phyloP scores from a whole-genome alignment of 2,113 vertebrate genomes.

The Xiphophorus maculatus region DNA sequence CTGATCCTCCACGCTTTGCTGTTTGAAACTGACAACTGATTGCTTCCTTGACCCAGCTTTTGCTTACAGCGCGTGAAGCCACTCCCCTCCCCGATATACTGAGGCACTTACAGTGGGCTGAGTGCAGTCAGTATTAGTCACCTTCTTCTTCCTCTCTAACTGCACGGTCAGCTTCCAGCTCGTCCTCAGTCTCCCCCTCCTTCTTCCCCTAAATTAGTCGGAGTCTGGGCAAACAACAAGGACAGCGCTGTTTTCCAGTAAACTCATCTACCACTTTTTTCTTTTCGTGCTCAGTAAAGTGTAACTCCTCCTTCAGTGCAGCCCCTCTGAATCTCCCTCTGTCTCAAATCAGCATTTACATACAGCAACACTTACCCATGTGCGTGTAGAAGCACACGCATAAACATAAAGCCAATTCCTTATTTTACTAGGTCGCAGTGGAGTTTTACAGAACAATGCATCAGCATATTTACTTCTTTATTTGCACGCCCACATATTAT shows the following conservation, averaged over 20 bases:
- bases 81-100: constrained; percentile 39
- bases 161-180: constrained; percentile 66
- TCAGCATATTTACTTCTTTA: constrained; percentile 51
- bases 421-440: constrained; percentile 5
- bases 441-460: constrained; percentile 15
- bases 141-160: constrained; percentile 51
- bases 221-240: constrained; percentile 70
- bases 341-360: constrained; percentile 22
- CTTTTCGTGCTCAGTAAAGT: neutral
- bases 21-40: constrained; percentile 10
- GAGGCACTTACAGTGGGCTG: constrained; percentile 46
- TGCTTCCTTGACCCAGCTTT: constrained; percentile 20
- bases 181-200: constrained; percentile 54
- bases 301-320: constrained; percentile 39
- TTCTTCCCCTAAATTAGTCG: constrained; percentile 75
- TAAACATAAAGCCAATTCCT: constrained; percentile 12
- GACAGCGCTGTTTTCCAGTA: constrained; percentile 54
- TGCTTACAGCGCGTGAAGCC: constrained; percentile 49
- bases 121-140: constrained; percentile 74
- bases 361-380: constrained; percentile 25
- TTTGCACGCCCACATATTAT: constrained; percentile 17
- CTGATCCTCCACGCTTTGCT: constrained; percentile 46
- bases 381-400: neutral
- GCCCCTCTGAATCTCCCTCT: constrained; percentile 35
- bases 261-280: constrained; percentile 25